Percentiles rank a stretch among this genome's conserved stretches.
Conservation (phyloP, 2,797 vertebrate genomes). For the Pterois miles region DNA sequence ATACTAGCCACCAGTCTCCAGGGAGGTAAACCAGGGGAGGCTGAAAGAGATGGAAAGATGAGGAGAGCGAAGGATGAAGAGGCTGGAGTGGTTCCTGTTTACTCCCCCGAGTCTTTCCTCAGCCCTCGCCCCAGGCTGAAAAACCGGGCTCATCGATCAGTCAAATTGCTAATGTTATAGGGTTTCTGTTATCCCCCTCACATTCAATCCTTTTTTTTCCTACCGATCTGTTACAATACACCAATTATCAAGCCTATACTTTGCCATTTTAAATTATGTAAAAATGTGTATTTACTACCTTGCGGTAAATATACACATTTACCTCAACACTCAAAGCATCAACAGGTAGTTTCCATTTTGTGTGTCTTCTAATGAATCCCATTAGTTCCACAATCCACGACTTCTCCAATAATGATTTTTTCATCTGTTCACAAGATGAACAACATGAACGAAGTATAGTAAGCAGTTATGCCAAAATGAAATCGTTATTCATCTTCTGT, state of each 20-base stretch:
- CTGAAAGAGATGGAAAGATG: constrained; percentile 43
- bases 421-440: not conserved
- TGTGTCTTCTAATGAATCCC: constrained; percentile 30
- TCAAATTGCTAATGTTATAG: constrained; percentile 24
- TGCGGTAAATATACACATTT: not conserved
- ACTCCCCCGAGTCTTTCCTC: constrained; percentile 28
- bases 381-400: constrained; percentile 13
- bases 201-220: not conserved
- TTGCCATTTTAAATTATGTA: not conserved
- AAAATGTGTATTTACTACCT: not conserved
- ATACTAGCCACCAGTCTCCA: constrained; percentile 56
- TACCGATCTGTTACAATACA: not conserved
- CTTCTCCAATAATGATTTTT: constrained; percentile 1
- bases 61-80: constrained; percentile 41
- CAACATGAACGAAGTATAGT: not conserved
- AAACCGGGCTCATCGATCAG: constrained; percentile 43
- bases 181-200: constrained; percentile 3
- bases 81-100: constrained; percentile 42
- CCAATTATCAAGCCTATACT: not conserved
- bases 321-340: not conserved
- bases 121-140: constrained; percentile 34
- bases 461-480: not conserved
- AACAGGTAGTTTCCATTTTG: constrained; percentile 17
- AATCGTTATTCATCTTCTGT: constrained; percentile 11
- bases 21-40: constrained; percentile 39